A percentile compares a stretch with the other conserved stretches of the same genome.
Evolutionary conservation across 2,113 vertebrate species (phyloP).

Genomic region (Peromyscus leucopus): DNA sequence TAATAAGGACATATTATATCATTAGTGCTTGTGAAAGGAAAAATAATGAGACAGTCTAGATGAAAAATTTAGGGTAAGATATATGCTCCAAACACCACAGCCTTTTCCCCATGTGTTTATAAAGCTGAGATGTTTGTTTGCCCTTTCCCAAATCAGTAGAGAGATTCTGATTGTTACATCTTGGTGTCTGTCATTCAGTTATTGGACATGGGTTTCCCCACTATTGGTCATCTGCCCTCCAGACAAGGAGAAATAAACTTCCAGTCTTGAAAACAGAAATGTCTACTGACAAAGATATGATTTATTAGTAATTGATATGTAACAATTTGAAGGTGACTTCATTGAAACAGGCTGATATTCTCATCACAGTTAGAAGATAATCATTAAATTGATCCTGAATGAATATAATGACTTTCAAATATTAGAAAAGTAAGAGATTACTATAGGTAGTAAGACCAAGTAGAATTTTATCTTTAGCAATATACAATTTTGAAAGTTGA

Average conservation of each 20-base stretch:
- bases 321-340: not conserved
- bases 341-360: not conserved
- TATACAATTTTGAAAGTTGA: not conserved
- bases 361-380: not conserved
- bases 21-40: not conserved
- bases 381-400: constrained; percentile 7
- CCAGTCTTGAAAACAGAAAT: not conserved
- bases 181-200: not conserved
- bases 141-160: not conserved
- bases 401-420: not conserved
- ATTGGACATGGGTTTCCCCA: not conserved
- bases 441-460: not conserved
- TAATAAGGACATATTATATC: not conserved
- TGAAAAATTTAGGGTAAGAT: not conserved
- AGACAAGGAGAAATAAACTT: not conserved
- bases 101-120: not conserved
- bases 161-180: not conserved
- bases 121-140: not conserved
- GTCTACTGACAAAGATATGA: not conserved
- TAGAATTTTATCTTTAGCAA: not conserved
- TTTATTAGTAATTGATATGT: not conserved
- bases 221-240: not conserved
- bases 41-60: not conserved
- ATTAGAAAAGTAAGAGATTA: not conserved
- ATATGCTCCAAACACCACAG: not conserved